Evolutionary conservation across 2,113 vertebrate genomes (phyloP).

Genomic region (Daphoenositta chrysoptera): DNA sequence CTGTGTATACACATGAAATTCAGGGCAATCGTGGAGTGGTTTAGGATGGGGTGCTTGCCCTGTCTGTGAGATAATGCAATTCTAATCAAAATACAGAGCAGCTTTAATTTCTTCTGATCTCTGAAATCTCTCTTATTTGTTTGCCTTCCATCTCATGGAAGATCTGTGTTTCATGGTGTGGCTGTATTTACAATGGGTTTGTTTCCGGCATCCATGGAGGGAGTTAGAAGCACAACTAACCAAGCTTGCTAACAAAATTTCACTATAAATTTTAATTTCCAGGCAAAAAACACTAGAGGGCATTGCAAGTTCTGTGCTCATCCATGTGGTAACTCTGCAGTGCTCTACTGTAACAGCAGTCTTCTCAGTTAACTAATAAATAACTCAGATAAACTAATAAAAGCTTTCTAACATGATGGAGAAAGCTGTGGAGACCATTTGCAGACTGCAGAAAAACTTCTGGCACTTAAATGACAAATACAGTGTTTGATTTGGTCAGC

Average conservation of each 20-base stretch:
- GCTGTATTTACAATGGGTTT: not conserved
- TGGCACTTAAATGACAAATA: not conserved
- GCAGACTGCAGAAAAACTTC: not conserved
- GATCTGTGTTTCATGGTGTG: not conserved
- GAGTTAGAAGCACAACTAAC: not conserved
- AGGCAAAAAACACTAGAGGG: constrained; percentile 70
- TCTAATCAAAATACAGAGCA: not conserved
- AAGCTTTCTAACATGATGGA: not conserved
- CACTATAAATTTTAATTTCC: constrained; percentile 20
- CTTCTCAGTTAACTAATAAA: not conserved
- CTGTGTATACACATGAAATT: not conserved
- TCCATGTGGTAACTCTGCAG: not conserved
- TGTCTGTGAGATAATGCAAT: not conserved
- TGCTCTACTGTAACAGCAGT: not conserved
- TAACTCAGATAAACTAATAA: not conserved
- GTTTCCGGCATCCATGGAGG: not conserved
- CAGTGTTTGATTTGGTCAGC: not conserved
- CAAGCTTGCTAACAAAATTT: not conserved
- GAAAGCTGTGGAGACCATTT: not conserved
- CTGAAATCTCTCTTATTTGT: not conserved
- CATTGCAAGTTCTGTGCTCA: constrained; percentile 62
- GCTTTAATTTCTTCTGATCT: not conserved
- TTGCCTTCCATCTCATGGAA: not conserved
- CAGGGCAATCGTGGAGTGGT: not conserved
- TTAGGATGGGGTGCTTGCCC: not conserved